Evolutionary conservation across 2,888 invertebrate genomes (phyloP).

Genomic region (Myopa testacea): DNA sequence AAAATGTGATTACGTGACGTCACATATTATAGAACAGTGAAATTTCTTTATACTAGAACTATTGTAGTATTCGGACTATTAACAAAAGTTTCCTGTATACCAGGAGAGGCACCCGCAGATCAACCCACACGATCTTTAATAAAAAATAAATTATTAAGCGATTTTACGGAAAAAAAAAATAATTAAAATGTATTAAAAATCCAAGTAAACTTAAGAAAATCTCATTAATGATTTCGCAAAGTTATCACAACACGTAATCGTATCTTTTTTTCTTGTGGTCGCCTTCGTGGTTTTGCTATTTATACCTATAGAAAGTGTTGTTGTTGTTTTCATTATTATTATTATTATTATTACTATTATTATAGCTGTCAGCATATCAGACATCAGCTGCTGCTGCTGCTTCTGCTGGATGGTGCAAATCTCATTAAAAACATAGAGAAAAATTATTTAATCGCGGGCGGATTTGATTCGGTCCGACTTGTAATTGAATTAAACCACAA

Average conservation of each 20-base stretch:
- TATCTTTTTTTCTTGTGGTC: not conserved
- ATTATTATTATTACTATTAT: slow-evolving; percentile 25
- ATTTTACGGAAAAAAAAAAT: not conserved
- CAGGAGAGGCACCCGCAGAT: no score
- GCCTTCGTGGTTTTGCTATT: slow-evolving; percentile 8
- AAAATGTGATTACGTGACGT: not conserved
- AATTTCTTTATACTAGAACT: no score
- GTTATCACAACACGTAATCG: not conserved
- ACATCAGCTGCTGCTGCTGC: not conserved
- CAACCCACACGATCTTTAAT: not conserved
- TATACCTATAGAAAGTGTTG: not conserved
- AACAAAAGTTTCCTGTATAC: no score
- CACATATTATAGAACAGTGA: not conserved
- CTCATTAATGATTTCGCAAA: not conserved
- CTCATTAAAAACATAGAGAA: no score
- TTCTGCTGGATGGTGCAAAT: no score
- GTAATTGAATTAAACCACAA: no score
- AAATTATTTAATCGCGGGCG: no score
- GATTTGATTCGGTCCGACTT: no score
- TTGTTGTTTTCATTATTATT: slow-evolving; percentile 31
- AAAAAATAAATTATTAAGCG: not conserved
- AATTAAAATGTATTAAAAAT: not conserved
- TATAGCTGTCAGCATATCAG: slow-evolving; percentile 20
- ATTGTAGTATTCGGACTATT: no score
- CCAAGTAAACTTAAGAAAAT: not conserved